Evolutionary conservation across 2,888 invertebrate genomes (phyloP), one percentile per base, ranked within the genome.

Genomic region (Nemotelus pantherinus): DNA sequence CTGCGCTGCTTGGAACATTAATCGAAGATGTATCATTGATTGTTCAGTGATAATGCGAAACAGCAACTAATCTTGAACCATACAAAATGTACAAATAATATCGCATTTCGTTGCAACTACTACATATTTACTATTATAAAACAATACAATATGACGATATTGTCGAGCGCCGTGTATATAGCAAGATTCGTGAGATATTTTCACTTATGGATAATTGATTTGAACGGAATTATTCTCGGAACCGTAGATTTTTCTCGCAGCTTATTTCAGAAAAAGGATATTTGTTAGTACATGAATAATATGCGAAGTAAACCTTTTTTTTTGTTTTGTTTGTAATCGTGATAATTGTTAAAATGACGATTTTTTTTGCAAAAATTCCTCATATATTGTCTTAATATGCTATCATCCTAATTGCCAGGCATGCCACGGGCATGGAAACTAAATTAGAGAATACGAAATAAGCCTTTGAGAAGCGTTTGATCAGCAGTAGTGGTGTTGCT

Each of bases 81-180:
- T 47, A 65, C 58, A 70, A 55, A 70, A 60, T 74, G 74, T 74
- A 74, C 60, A 74, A 74, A 74, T 60, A 74, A 25, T 25, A 63
- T 60, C 74, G 74, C 74, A 74, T 74, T 74, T 74, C 74, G 74
- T 74, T 74, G 48, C 48, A 48, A 60, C 60, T 74, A 72, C 9
- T 72, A 48, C 50, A 67, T 48, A 63, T 41, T 9, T 50, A 67
- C 39, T 67, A 67, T 39, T 67, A 64, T 44, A 67, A 3, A 7
- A 39, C 39, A 70, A 70, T 43, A 53, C 53, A 70, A 3, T 5
- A 70, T 43, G 55, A 41, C 53, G 53, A 9, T 53, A 55, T 10
- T 43, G 44, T 41, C 53, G 43, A 7, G 53, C 53, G 25, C 25
- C 25, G 70, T 70, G 70, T 53, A 70, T 70, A 55, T 43, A 70